Percentiles rank a stretch among this genome's conserved stretches.
These are phyloP conservation scores for Malacoctenus gilli DNA, from an alignment of 2,797 vertebrate genomes.

Conservation along the genomic window DNA sequence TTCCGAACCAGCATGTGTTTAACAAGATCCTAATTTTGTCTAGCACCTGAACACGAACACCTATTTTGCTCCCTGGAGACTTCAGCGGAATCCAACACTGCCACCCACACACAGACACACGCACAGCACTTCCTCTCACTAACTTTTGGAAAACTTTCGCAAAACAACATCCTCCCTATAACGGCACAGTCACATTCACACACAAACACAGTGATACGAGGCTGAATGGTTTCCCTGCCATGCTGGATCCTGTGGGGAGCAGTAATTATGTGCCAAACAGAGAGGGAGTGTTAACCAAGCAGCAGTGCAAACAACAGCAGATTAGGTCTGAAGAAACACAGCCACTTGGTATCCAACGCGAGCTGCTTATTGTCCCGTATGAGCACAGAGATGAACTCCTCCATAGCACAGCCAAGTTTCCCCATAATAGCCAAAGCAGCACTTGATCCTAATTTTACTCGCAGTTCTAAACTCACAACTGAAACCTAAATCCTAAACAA, in stretches of 20 bases:
- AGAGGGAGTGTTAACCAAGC: slow-evolving; percentile 62
- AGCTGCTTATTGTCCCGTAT: not conserved
- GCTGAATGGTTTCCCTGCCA: slow-evolving; percentile 28
- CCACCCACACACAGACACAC: not conserved
- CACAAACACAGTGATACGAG: slow-evolving; percentile 14
- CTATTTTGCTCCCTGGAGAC: slow-evolving; percentile 36
- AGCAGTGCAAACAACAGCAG: slow-evolving; percentile 64
- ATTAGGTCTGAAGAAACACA: slow-evolving; percentile 24
- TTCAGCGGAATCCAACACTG: slow-evolving; percentile 17
- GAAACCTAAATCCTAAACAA: not conserved
- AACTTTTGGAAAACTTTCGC: slow-evolving; percentile 54
- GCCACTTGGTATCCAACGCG: not conserved
- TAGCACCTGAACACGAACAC: slow-evolving; percentile 41
- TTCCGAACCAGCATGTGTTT: slow-evolving; percentile 42
- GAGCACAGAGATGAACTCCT: not conserved
- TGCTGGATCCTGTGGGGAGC: slow-evolving; percentile 41
- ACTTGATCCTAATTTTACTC: not conserved
- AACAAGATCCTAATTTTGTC: slow-evolving; percentile 55
- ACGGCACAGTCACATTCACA: slow-evolving; percentile 10
- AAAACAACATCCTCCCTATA: slow-evolving; percentile 17
- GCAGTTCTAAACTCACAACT: not conserved
- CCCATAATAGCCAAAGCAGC: not conserved
- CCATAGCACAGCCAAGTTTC: not conserved
- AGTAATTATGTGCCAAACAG: slow-evolving; percentile 57
- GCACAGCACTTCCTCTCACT: slow-evolving; percentile 4